Conservation (phyloP, 2,888 invertebrate species). For the Zele albiditarsus region DNA sequence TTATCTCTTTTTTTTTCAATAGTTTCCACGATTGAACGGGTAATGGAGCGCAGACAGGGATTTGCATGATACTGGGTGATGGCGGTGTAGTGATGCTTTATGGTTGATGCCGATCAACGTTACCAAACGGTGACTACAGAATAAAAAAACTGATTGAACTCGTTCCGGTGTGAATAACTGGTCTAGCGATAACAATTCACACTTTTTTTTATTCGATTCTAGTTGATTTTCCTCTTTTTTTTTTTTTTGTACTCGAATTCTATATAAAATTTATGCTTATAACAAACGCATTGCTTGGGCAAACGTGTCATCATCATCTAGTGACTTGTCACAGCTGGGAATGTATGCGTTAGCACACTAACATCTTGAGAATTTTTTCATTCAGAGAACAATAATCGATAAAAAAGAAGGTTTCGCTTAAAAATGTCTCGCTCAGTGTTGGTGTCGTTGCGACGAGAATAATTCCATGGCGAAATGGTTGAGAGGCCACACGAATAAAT, state of each 20-base stretch:
- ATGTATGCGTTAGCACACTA: slow-evolving; percentile 13
- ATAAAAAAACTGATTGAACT: slow-evolving; percentile 15
- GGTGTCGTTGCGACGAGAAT: background rate
- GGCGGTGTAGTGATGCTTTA: slow-evolving; percentile 1
- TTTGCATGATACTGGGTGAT: slow-evolving; percentile 44
- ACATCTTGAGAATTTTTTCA: slow-evolving; percentile 4
- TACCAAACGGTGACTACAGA: slow-evolving; percentile 16
- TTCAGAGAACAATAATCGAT: slow-evolving; percentile 17
- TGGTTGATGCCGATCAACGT: slow-evolving; percentile 14
- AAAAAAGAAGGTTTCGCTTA: background rate
- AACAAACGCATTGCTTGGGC: no score
- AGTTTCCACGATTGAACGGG: slow-evolving; percentile 35
- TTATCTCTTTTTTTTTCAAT: slow-evolving; percentile 32
- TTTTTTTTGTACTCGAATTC: background rate
- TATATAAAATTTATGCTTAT: background rate
- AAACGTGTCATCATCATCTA: no score
- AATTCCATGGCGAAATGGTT: slow-evolving; percentile 4
- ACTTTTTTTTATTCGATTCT: background rate
- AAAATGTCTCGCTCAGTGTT: background rate
- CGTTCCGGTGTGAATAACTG: slow-evolving; percentile 27
- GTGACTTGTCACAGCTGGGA: slow-evolving; percentile 7
- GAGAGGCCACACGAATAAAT: background rate
- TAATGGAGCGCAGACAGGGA: slow-evolving; percentile 43
- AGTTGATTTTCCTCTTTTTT: background rate
- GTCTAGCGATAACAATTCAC: slow-evolving; percentile 17